Evolutionary conservation across 2,797 vertebrate genomes (phyloP), one percentile per base, ranked within the genome.

Genomic region (Malurus leucopterus): DNA sequence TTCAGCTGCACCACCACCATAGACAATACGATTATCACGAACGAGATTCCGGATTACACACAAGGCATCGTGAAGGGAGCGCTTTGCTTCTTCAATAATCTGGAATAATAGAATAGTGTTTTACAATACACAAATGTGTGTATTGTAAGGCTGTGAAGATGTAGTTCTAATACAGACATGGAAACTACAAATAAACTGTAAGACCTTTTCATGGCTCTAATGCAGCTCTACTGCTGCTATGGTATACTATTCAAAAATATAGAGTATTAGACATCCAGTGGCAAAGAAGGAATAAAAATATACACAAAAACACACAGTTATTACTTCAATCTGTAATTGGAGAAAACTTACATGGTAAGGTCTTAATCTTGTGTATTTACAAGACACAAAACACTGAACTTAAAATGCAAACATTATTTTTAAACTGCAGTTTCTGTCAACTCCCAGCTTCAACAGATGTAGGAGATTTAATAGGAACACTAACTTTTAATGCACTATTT

Each of bases 61-160:
- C 86, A 99, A 64, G 3, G 99, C 99, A 32, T 99, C 99, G 3
- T 99, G 99, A 61, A 99, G 99, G 4, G 99, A 99, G 5, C 99
- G 98, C 85, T 99, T 99, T 0, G 99, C 99, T 93, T 99, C 99
- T 91, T 99, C 99, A 13, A 99, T 99, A 61, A 99, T 99, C 99
- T 99, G 38, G 1, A 93, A 87, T 38, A 13, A 73, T 1, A 73
- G 8, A 79, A 34, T 0, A 61, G 16, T 8, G 24, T 22, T 50
- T 65, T 63, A 64, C 13, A 80, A 38, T 0, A 75, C 4, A 23
- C 16, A 80, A 77, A 30, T 5, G 22, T 34, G 54, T 36, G 36
- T 36, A 36, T 36, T 36, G 36, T 12, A 67, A 53, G 27, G n/a
- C 29, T 62, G 26, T 0, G 20, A 58, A 57, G 22, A n/a, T 26